Evolutionary conservation across 2,797 vertebrate species (phyloP), one percentile per base, ranked within the genome.

Genomic region (Clangula hyemalis): DNA sequence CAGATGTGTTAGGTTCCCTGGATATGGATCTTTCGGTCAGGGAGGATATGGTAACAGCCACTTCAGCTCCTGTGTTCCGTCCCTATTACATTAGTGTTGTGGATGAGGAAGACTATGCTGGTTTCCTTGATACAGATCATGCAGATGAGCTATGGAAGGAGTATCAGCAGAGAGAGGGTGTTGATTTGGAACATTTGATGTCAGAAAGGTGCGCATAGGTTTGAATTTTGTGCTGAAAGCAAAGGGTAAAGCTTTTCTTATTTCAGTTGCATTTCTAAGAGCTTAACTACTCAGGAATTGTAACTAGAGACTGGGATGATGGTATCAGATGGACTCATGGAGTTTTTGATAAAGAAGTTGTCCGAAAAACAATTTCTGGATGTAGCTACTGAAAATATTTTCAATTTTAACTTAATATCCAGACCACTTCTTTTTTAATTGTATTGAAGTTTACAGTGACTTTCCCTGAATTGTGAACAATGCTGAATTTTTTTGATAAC

Each of bases 71-170:
- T 0, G 71, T 95, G 57, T 99, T 99, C 94, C 96, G 96, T 45
- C 86, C 99, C 1, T 98, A 98, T 95, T 99, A 99, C 94, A 98
- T 99, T 83, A 98, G 96, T 7, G 99, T 99, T 20, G 97, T 98
- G 79, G 98, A 99, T 6, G 99, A 99, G 96, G 96, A 97, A 0
- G 99, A 99, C 22, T 98, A 98, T 47, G 10, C n/a, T 0, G 96
- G 94, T 38, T 97, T 96, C 4, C 82, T 73, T 1, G 97, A 98
- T 30, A 96, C 98, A 18, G 95, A 95, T 20, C 99, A 99, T 28
- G 99, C 97, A 6, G 95, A 97, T 51, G 49, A 97, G 65, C 98
- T 99, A 5, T 97, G 99, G 60, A 97, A 66, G 89, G 99, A 99
- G 30, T 99, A 99, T 85, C 98, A 99, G 93, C 96, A 95, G 83